These are phyloP conservation scores for Watersipora subatra DNA, from an alignment of 1,140 invertebrate species.

Conservation along the genomic window DNA sequence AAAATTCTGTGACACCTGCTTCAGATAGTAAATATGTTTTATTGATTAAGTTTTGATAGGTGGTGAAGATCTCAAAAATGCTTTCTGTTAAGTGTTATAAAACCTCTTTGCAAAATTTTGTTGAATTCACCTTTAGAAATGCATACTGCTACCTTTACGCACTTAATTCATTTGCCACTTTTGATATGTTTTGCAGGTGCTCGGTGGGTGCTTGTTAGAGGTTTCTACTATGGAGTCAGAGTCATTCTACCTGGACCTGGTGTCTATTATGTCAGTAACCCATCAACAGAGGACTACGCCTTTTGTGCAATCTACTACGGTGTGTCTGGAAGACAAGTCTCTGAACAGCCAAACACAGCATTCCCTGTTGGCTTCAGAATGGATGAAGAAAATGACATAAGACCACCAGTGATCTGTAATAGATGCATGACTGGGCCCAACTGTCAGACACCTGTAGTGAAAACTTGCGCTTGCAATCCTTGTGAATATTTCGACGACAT, in stretches of 20 bases:
- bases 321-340: background rate
- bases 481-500: background rate
- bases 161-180: too few relatives aligned
- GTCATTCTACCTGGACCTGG: background rate
- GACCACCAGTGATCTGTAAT: background rate
- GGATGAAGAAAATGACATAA: background rate
- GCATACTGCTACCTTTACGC: too few relatives aligned
- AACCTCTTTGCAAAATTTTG: too few relatives aligned
- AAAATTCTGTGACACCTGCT: too few relatives aligned
- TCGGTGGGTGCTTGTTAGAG: background rate
- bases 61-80: too few relatives aligned
- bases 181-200: too few relatives aligned
- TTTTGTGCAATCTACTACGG: background rate
- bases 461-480: background rate
- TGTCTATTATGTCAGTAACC: background rate
- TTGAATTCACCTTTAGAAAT: too few relatives aligned
- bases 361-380: background rate
- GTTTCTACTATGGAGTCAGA: background rate
- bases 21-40: too few relatives aligned
- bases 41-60: too few relatives aligned
- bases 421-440: background rate
- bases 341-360: background rate
- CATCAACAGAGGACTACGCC: background rate
- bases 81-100: too few relatives aligned
- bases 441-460: background rate